phyloP scores from a whole-genome alignment of 2,797 vertebrate species.

The Cacajao melanocephalus region DNA sequence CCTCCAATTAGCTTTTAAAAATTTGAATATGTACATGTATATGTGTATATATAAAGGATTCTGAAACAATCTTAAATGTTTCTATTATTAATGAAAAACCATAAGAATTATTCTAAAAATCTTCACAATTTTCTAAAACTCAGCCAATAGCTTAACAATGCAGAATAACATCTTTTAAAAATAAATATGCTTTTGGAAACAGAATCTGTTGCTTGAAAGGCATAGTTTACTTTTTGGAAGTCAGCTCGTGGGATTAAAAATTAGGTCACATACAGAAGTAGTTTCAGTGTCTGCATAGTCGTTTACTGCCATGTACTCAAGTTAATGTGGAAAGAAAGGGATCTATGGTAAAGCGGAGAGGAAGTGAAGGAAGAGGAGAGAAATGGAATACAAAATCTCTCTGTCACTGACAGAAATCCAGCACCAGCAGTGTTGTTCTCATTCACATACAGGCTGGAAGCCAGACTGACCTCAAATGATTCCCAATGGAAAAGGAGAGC shows the following conservation, averaged over 20 bases:
- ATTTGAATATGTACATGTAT: background rate
- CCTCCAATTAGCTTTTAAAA: background rate
- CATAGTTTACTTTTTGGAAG: background rate
- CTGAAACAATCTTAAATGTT: background rate
- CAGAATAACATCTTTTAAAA: background rate
- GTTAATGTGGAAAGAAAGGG: background rate
- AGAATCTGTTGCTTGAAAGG: background rate
- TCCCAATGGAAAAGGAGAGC: background rate
- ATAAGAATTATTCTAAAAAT: background rate
- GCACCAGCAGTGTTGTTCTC: background rate
- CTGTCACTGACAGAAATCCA: background rate
- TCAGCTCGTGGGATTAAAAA: background rate
- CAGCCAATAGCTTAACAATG: background rate
- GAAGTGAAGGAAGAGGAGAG: background rate
- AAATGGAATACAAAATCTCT: background rate
- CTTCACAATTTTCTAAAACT: conserved; percentile 25
- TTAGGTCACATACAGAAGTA: background rate
- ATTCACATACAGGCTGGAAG: background rate
- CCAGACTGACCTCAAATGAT: background rate
- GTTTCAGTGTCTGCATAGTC: background rate
- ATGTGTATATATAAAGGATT: background rate
- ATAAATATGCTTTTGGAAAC: conserved; percentile 5
- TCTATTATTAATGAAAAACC: background rate
- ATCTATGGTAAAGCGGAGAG: no score
- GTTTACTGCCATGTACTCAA: background rate